Evolutionary conservation across 1,140 invertebrate species (phyloP).

Genomic region (Cryptotermes secundus): DNA sequence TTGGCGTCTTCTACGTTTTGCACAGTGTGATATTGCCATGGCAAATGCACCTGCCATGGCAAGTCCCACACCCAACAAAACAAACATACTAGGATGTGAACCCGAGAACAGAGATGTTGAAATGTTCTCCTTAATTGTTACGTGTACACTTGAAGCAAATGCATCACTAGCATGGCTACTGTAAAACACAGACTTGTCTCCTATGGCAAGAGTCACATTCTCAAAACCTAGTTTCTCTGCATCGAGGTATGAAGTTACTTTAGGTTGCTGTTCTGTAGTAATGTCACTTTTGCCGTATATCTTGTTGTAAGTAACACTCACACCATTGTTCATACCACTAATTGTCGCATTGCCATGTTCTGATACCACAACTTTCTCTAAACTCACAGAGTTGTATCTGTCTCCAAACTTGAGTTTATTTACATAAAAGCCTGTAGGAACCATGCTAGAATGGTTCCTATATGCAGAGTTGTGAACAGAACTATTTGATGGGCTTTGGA

Average conservation of each 20-base stretch:
- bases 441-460: neutral
- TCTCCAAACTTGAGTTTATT: neutral
- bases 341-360: neutral
- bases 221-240: neutral
- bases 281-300: neutral
- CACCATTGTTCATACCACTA: neutral
- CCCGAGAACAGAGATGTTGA: neutral
- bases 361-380: neutral
- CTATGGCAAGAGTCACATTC: neutral
- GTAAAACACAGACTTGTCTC: neutral
- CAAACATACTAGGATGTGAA: constrained; percentile 43
- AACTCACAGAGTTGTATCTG: neutral
- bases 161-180: neutral
- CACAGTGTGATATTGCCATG: constrained; percentile 29
- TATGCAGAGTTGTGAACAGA: neutral
- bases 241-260: neutral
- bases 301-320: neutral
- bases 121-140: neutral
- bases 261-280: neutral
- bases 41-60: constrained; percentile 22
- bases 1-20: constrained; percentile 41
- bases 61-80: constrained; percentile 39
- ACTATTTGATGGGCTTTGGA: neutral
- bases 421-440: neutral
- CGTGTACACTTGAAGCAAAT: neutral